These are phyloP conservation scores for Oryzias woworae DNA, from an alignment of 2,113 vertebrate species.

Conservation along the genomic window DNA sequence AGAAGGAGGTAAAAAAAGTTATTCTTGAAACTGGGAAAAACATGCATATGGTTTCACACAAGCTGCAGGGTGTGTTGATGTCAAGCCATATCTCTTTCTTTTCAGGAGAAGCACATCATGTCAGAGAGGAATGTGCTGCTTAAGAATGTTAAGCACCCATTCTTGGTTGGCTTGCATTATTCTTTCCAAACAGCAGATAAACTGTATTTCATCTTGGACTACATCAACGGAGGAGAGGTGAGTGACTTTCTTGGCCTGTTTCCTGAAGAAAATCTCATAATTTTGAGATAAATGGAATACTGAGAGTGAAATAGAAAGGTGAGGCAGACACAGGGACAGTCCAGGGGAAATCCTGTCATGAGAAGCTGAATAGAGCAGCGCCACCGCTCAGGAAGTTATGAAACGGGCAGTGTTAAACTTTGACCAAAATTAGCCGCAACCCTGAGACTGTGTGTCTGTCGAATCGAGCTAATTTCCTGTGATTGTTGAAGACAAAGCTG, in stretches of 20 bases:
- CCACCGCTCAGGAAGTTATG: conserved; percentile 69
- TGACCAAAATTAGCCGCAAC: conserved; percentile 72
- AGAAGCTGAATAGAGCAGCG: conserved; percentile 56
- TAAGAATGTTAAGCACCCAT: conserved; percentile 98
- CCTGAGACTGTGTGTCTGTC: conserved; percentile 49
- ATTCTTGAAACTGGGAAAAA: neutral
- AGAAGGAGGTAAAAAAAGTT: conserved; percentile 87
- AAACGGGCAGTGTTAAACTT: conserved; percentile 47
- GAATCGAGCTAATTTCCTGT: conserved; percentile 74
- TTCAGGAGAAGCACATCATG: conserved; percentile 98
- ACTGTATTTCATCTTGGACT: conserved; percentile 95
- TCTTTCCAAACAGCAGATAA: conserved; percentile 98
- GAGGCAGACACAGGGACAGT: conserved; percentile 43
- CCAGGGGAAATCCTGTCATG: conserved; percentile 69
- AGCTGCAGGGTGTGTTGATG: no score
- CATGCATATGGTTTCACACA: no score
- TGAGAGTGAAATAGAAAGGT: neutral
- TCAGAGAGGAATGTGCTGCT: conserved; percentile 95
- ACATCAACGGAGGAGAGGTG: conserved; percentile 99
- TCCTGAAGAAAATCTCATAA: neutral
- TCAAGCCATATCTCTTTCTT: conserved; percentile 2
- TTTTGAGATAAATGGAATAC: neutral
- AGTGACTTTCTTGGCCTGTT: conserved; percentile 42
- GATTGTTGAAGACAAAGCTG: conserved; percentile 75
- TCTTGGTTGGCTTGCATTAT: conserved; percentile 95